Conservation (phyloP, 2,888 invertebrate genomes). For the Drosophila rellima region DNA sequence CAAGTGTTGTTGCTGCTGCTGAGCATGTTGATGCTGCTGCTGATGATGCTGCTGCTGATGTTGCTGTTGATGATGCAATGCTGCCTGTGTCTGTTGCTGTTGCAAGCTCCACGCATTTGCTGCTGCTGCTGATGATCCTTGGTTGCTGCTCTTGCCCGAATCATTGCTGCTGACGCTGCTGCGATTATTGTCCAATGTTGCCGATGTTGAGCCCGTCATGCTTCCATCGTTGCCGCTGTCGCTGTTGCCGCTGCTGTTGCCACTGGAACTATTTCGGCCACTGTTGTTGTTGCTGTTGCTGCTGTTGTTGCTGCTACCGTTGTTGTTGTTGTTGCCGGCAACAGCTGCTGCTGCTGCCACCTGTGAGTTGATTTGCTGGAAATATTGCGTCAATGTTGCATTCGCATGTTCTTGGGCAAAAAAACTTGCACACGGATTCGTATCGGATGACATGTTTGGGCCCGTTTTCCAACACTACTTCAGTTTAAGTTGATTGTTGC, state of each 20-base stretch:
- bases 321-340: conserved; percentile 44
- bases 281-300: conserved; percentile 46
- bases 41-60: conserved; percentile 40
- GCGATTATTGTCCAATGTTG: conserved; percentile 49
- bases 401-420: conserved; percentile 83
- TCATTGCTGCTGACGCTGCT: conserved; percentile 56
- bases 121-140: conserved; percentile 51
- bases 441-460: conserved; percentile 64
- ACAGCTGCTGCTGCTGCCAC: conserved; percentile 71
- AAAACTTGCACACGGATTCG: conserved; percentile 82
- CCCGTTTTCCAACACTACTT: conserved; percentile 31
- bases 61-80: conserved; percentile 57
- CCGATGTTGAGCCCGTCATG: conserved; percentile 36
- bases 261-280: conserved; percentile 15
- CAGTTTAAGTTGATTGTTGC: neutral
- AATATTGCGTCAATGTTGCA: conserved; percentile 81
- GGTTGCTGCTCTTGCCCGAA: conserved; percentile 49
- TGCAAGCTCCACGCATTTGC: conserved; percentile 15
- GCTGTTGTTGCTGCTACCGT: conserved; percentile 43
- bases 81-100: conserved; percentile 35
- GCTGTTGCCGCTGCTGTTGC: conserved; percentile 53
- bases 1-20: too few relatives aligned
- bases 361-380: conserved; percentile 82
- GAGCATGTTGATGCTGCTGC: conserved; percentile 57
- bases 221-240: conserved; percentile 46